Evolutionary conservation across 2,888 invertebrate genomes (phyloP).

Genomic region (Allygus modestus): DNA sequence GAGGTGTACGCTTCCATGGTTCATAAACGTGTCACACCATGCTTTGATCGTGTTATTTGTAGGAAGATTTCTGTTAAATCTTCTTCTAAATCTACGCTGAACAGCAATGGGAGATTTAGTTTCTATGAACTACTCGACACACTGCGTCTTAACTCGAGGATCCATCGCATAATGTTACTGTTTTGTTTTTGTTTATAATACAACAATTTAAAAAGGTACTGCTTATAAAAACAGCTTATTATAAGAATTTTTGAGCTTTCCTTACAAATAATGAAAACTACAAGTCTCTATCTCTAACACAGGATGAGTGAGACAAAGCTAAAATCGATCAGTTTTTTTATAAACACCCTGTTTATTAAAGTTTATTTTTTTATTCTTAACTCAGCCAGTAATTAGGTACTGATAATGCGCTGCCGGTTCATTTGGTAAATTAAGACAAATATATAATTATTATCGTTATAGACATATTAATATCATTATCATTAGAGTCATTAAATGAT

Average conservation of each 20-base stretch:
- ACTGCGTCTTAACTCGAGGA: conserved; percentile 19
- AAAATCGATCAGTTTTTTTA: conserved; percentile 26
- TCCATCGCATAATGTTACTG: conserved; percentile 15
- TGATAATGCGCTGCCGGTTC: too few species aligned
- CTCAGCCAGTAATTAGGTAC: too few species aligned
- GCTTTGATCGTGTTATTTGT: conserved; percentile 8
- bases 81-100: conserved; percentile 17
- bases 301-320: background rate
- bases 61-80: conserved; percentile 13
- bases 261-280: conserved; percentile 28
- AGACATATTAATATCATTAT: too few species aligned
- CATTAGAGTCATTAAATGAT: too few species aligned
- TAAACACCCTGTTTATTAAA: conserved; percentile 27
- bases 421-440: too few species aligned
- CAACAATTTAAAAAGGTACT: conserved; percentile 4
- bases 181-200: background rate
- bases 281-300: conserved; percentile 17
- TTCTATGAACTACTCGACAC: conserved; percentile 25
- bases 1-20: conserved; percentile 22
- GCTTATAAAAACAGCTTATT: conserved; percentile 1
- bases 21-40: background rate
- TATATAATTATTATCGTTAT: too few species aligned
- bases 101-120: conserved; percentile 9
- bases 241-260: background rate
- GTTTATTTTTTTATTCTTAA: too few species aligned